phyloP scores from a whole-genome alignment of 1,140 invertebrate genomes.

The Radopholus similis region DNA sequence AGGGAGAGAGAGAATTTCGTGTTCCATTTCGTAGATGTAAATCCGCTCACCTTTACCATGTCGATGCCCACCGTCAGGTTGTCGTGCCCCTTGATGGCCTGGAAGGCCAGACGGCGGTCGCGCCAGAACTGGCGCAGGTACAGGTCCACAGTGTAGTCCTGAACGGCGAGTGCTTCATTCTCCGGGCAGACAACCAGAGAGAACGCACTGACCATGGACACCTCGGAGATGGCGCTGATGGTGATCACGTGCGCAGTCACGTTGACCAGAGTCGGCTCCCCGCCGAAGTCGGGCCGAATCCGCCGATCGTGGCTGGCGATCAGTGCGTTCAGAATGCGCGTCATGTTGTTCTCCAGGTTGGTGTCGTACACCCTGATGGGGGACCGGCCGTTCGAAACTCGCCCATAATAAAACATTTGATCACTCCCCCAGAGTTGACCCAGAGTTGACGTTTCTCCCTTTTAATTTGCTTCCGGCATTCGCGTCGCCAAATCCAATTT shows the following conservation, averaged over 20 bases:
- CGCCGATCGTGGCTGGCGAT: constrained; percentile 43
- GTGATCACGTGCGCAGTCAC: constrained; percentile 96
- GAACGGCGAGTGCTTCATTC: constrained; percentile 27
- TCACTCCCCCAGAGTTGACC: no score
- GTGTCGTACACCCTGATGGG: constrained; percentile 30
- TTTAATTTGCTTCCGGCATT: no score
- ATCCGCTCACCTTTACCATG: no score
- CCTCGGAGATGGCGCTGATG: constrained; percentile 96
- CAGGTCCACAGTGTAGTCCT: constrained; percentile 98
- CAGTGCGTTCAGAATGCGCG: constrained; percentile 34
- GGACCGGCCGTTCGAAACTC: no score
- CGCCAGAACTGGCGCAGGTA: constrained; percentile 98
- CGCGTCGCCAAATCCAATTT: no score
- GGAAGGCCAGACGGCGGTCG: constrained; percentile 84
- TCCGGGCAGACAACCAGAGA: background rate
- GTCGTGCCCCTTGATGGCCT: constrained; percentile 61
- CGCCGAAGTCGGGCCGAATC: constrained; percentile 45
- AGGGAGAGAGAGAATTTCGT: no score
- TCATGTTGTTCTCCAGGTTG: constrained; percentile 41
- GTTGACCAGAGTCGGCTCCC: constrained; percentile 75
- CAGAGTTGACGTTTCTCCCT: no score
- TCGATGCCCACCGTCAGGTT: constrained; percentile 74
- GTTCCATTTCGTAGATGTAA: no score
- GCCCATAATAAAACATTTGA: background rate
- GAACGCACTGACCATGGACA: constrained; percentile 81